Evolutionary conservation across 1,140 invertebrate species (phyloP).

Genomic region (Euura saliciscinereae): DNA sequence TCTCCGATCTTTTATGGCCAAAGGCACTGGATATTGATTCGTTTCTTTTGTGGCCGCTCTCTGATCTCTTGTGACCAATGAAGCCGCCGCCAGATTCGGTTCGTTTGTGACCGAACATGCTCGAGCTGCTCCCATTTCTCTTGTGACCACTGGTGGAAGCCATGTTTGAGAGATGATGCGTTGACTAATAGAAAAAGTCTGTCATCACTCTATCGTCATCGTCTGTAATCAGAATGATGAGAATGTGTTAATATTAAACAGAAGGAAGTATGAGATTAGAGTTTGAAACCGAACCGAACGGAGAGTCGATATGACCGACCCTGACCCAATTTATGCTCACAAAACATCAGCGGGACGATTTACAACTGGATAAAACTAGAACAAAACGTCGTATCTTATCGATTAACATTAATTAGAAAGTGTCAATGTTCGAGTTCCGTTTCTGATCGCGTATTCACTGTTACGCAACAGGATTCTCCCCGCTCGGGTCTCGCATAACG

Average conservation of each 20-base stretch:
- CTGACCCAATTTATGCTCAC: background rate
- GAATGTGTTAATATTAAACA: background rate
- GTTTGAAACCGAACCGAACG: background rate
- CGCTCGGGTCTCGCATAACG: background rate
- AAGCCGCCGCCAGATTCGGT: conserved; percentile 51
- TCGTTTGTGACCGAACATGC: conserved; percentile 51
- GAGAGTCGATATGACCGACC: background rate
- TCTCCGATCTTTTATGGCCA: conserved; percentile 53
- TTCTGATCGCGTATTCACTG: background rate
- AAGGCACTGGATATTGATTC: conserved; percentile 59
- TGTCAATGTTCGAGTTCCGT: background rate
- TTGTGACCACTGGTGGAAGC: conserved; percentile 52
- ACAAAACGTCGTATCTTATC: background rate
- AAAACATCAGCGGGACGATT: background rate
- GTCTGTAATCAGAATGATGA: background rate
- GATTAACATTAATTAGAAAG: background rate
- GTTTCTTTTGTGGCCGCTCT: conserved; percentile 52
- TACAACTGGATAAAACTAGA: background rate
- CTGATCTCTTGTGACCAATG: conserved; percentile 51
- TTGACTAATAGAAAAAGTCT: background rate
- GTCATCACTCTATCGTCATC: background rate
- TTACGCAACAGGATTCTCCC: background rate
- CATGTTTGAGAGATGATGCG: conserved; percentile 34
- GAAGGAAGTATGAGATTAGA: background rate
- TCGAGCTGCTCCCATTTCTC: conserved; percentile 54